Conservation (phyloP, 2,797 vertebrate genomes). For the Caiman crocodilus region DNA sequence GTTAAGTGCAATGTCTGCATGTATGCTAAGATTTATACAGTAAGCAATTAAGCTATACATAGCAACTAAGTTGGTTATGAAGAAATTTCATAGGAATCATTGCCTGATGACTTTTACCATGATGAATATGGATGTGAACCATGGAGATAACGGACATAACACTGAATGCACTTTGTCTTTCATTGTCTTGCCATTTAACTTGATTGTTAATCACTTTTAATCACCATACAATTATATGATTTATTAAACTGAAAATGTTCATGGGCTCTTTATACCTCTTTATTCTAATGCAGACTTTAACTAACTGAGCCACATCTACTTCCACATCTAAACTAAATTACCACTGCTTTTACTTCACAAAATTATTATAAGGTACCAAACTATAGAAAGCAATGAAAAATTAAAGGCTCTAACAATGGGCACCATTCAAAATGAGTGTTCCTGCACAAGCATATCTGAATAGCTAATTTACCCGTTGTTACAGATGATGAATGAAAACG, state of each 20-base stretch:
- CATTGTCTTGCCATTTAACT: neutral
- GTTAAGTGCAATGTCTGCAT: too few relatives aligned
- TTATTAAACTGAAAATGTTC: neutral
- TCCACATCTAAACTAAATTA: neutral
- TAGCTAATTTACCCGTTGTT: neutral
- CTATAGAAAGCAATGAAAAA: neutral
- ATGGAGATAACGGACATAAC: neutral
- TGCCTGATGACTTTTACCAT: neutral
- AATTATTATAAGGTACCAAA: neutral
- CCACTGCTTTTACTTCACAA: neutral
- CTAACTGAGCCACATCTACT: neutral
- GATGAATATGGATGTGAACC: neutral
- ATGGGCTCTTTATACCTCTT: neutral
- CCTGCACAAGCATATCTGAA: neutral
- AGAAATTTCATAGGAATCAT: neutral
- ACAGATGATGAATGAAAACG: neutral
- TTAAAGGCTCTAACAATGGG: neutral
- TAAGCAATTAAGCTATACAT: neutral
- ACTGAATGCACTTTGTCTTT: neutral
- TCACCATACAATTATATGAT: neutral
- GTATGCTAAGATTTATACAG: too few relatives aligned
- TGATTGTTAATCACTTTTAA: neutral
- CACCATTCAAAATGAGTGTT: neutral
- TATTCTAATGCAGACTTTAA: neutral
- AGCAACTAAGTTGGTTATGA: neutral